phyloP scores from a whole-genome alignment of 2,113 vertebrate species.

The Syrrhaptes paradoxus region DNA sequence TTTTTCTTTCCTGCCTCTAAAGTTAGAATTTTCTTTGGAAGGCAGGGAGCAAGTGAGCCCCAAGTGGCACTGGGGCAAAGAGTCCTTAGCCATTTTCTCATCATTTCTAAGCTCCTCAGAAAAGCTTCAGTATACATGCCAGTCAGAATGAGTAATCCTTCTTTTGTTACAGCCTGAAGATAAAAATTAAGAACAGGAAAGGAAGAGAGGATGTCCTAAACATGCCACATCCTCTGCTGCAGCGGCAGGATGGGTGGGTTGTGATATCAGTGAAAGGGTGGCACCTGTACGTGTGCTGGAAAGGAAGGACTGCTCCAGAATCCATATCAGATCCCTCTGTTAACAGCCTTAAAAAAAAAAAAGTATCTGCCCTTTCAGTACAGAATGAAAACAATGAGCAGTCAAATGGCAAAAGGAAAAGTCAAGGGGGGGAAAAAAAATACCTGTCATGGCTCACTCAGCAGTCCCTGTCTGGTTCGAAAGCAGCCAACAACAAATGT shows the following conservation, averaged over 20 bases:
- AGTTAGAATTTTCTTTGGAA: not conserved
- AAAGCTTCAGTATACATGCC: not conserved
- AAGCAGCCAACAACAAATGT: not conserved
- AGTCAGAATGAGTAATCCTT: not conserved
- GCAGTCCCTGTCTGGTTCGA: not conserved
- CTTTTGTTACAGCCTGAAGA: slow-evolving; percentile 1
- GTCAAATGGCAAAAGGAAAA: slow-evolving; percentile 8
- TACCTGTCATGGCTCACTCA: not conserved
- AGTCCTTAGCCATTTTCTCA: not conserved
- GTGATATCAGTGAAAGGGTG: not conserved
- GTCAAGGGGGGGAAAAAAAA: not conserved
- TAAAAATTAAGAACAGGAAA: not conserved
- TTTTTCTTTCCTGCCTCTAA: not conserved
- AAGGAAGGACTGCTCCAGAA: not conserved
- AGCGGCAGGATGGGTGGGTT: not conserved
- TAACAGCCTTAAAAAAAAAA: not conserved
- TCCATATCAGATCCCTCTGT: not conserved
- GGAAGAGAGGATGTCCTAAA: not conserved
- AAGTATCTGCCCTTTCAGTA: not conserved
- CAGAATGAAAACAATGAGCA: slow-evolving; percentile 3
- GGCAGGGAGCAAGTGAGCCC: not conserved
- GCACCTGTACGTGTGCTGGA: not conserved
- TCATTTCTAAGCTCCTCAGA: not conserved
- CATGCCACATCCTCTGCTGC: not conserved
- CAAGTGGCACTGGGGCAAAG: not conserved